Conservation (phyloP, 2,797 vertebrate genomes). For the Mallotus villosus region DNA sequence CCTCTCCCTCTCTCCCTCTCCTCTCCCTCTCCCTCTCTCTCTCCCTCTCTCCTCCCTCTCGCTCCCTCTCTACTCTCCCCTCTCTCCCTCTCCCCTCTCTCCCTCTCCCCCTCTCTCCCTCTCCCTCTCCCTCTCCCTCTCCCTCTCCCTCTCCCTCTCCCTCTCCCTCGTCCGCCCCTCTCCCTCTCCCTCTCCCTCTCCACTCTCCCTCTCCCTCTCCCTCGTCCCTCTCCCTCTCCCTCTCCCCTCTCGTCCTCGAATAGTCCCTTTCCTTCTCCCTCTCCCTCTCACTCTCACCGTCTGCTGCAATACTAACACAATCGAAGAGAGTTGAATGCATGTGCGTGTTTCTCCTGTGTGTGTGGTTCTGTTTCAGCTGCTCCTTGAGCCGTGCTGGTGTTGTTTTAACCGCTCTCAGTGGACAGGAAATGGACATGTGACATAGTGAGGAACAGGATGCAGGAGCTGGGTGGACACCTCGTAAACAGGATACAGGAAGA, state of each 20-base stretch:
- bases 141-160: no score
- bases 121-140: no score
- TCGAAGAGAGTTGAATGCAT: background rate
- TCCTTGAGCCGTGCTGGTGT: conserved; percentile 38
- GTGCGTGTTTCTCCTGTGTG: conserved; percentile 1
- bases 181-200: background rate
- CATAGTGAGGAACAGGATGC: conserved; percentile 66
- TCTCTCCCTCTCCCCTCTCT: no score
- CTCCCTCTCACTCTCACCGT: background rate
- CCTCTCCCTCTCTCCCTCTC: no score
- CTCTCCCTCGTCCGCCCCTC: no score
- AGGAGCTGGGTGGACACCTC: conserved; percentile 47
- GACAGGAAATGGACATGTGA: conserved; percentile 73
- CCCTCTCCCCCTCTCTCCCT: background rate
- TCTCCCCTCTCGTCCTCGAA: background rate
- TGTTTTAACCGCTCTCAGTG: conserved; percentile 64
- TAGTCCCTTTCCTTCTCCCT: no score
- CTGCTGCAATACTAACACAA: background rate
- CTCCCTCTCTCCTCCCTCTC: no score
- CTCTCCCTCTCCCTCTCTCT: no score
- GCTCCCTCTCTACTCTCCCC: no score
- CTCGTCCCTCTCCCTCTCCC: no score
- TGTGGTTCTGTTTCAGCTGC: conserved; percentile 1
- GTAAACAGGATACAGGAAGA: conserved; percentile 78
- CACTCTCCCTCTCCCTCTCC: background rate